Evolutionary conservation across 2,797 vertebrate species (phyloP).

Genomic region (Cyprinodon diabolis): DNA sequence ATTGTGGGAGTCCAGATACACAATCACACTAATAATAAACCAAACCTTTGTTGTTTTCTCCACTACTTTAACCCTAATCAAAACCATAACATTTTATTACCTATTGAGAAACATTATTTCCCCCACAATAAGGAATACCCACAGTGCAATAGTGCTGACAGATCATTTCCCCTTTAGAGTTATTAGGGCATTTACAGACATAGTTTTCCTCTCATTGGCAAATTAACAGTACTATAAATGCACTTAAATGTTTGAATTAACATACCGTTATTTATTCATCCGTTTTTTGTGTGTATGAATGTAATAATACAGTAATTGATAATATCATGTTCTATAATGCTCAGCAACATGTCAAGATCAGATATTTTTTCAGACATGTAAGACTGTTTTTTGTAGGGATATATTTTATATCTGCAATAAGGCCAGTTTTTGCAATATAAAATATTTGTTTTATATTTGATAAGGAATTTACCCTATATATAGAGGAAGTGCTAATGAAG

Average conservation of each 20-base stretch:
- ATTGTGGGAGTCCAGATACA: slow-evolving; percentile 21
- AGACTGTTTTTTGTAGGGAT: neutral
- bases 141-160: neutral
- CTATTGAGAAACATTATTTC: neutral
- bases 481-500: slow-evolving; percentile 2
- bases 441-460: neutral
- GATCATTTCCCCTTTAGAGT: too few species aligned
- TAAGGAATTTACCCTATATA: neutral
- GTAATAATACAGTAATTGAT: too few species aligned
- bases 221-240: too few species aligned
- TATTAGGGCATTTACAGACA: too few species aligned
- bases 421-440: neutral
- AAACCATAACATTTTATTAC: neutral
- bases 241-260: neutral
- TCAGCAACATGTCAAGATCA: too few species aligned
- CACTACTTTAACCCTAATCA: neutral
- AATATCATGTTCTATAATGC: too few species aligned
- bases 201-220: too few species aligned
- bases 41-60: neutral
- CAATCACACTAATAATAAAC: slow-evolving; percentile 23
- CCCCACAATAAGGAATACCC: neutral
- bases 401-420: neutral
- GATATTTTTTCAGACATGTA: neutral
- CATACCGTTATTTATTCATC: neutral
- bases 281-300: neutral